Conservation (phyloP, 2,888 invertebrate genomes). For the Corbicula japonica region DNA sequence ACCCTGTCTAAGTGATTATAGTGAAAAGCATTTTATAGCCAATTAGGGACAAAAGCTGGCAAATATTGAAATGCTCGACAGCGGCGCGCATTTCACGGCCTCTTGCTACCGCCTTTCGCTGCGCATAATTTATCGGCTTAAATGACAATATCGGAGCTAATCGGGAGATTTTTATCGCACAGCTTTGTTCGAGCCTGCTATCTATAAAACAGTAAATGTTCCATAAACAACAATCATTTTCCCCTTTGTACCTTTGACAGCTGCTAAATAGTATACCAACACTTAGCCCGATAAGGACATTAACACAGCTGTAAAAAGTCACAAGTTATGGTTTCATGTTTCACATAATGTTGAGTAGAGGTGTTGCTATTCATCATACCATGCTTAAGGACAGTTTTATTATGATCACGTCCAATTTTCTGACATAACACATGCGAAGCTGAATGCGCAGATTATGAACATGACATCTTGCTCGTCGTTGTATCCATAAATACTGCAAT, state of each 20-base stretch:
- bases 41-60: slow-evolving; percentile 42
- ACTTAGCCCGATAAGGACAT: slow-evolving; percentile 24
- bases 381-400: slow-evolving; percentile 39
- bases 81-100: slow-evolving; percentile 28
- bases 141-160: slow-evolving; percentile 37
- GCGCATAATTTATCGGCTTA: slow-evolving; percentile 39
- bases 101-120: slow-evolving; percentile 21
- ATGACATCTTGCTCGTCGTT: slow-evolving; percentile 27
- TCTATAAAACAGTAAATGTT: slow-evolving; percentile 43
- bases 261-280: slow-evolving; percentile 42
- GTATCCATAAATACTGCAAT: too few species aligned
- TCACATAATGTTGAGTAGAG: slow-evolving; percentile 25
- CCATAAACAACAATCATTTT: slow-evolving; percentile 42
- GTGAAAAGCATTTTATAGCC: slow-evolving; percentile 52
- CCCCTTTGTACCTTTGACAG: slow-evolving; percentile 48
- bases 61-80: slow-evolving; percentile 32
- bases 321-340: slow-evolving; percentile 40
- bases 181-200: slow-evolving; percentile 36
- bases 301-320: slow-evolving; percentile 56
- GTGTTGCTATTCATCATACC: slow-evolving; percentile 46
- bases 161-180: slow-evolving; percentile 45
- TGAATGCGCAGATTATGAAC: slow-evolving; percentile 22
- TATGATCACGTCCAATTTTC: slow-evolving; percentile 34
- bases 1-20: slow-evolving; percentile 37
- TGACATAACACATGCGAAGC: slow-evolving; percentile 52